Percentiles rank a stretch among this genome's conserved stretches.
Evolutionary conservation across 2,797 vertebrate species (phyloP).

Genomic region (Choloepus didactylus): DNA sequence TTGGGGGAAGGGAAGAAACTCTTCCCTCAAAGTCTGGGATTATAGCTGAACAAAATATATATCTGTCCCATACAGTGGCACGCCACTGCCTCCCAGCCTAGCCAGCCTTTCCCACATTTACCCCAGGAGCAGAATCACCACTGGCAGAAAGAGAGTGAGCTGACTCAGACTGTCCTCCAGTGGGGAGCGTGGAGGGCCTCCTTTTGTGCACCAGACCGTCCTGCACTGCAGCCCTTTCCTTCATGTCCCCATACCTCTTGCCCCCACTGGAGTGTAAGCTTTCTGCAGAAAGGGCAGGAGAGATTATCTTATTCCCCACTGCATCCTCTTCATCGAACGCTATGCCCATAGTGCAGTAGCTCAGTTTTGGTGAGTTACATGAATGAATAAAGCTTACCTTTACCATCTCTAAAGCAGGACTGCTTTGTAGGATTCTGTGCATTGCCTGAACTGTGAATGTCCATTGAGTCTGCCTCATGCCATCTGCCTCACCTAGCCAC

Average conservation of each 20-base stretch:
- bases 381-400: not conserved
- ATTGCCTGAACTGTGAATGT: not conserved
- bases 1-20: not conserved
- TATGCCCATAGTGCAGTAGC: not conserved
- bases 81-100: not conserved
- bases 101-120: not conserved
- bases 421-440: not conserved
- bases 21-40: not conserved
- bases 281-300: not conserved
- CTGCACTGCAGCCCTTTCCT: accelerated
- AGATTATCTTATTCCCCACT: not conserved
- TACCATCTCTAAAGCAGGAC: not conserved
- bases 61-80: not conserved
- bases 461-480: not conserved
- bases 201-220: accelerated
- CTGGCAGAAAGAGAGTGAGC: not conserved
- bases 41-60: not conserved
- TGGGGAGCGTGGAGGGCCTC: accelerated
- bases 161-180: not conserved
- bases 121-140: not conserved
- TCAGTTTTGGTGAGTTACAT: not conserved
- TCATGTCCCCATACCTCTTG: not conserved
- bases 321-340: not conserved
- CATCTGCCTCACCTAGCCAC: not conserved
- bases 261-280: not conserved